Evolutionary conservation across 2,113 vertebrate genomes (phyloP), one percentile per base, ranked within the genome.

Genomic region (Pygoscelis antarcticus): DNA sequence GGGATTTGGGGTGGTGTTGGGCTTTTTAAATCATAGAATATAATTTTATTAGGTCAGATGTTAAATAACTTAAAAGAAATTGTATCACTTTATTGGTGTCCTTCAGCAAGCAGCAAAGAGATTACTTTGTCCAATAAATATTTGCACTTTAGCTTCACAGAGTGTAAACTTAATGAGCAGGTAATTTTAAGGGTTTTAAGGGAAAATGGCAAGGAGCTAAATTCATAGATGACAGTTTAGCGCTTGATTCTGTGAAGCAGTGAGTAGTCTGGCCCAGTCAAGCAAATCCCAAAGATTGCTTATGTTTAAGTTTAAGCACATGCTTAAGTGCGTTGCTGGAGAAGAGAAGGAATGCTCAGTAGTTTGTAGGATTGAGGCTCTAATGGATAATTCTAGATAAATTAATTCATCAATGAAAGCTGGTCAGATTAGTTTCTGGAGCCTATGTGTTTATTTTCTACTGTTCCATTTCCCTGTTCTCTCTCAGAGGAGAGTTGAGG

Each of bases 401-500:
- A 97, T 83, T 60, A 69, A 76, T 92, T 96, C 40, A 44, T 92
- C 62, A 90, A 65, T 62, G 58, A 95, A 96, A 96, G 42, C 75
- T 86, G 42, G 68, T 96, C 60, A 93, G 94, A 97, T 97, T 89
- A 94, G 57, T 92, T 96, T 84, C 90, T 94, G 89, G 80, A 87
- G 90, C 90, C 85, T 88, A 96, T 84, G 83, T 97, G 95, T 97
- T 98, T 98, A 91, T 98, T 96, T 97, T 97, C 81, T 79, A 94
- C 72, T 78, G 85, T 94, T 98, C 83, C 75, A 94, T 98, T 95
- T 93, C 96, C 83, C 94, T 75, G 25, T 83, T 97, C 91, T 91
- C 95, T 97, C 97, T 98, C 97, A 78, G 86, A 96, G 97, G 97
- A 98, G 69, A 93, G 94, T 64, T 96, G 97, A 96, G 65, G 91